A percentile compares a stretch with the other conserved stretches of the same genome.
Conservation (phyloP, 2,113 vertebrate genomes). For the Semnornis frantzii region DNA sequence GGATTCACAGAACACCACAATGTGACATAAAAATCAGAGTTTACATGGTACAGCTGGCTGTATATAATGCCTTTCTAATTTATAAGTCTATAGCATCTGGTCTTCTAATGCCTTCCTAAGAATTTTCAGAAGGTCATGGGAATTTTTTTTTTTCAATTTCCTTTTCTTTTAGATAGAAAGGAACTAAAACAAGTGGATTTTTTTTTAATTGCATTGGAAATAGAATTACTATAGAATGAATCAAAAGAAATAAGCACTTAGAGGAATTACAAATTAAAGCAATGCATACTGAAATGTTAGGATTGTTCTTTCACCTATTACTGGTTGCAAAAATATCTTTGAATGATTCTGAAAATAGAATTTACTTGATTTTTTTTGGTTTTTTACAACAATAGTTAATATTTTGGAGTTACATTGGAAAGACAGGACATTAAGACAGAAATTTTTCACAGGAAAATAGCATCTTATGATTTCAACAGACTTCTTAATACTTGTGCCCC, state of each 20-base stretch:
- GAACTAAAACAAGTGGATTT: background rate
- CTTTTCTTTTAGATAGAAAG: background rate
- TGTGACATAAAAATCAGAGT: constrained; percentile 71
- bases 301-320: background rate
- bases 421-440: background rate
- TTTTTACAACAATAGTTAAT: background rate
- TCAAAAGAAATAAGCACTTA: background rate
- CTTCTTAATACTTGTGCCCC: background rate
- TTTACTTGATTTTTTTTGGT: background rate
- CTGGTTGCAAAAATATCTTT: background rate
- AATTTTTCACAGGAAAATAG: background rate
- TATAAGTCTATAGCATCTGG: constrained; percentile 76
- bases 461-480: background rate
- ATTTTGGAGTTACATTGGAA: background rate
- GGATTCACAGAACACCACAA: constrained; percentile 39
- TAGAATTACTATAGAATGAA: background rate
- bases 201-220: background rate
- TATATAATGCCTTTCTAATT: constrained; percentile 59
- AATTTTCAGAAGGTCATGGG: constrained; percentile 33
- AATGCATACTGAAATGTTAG: background rate
- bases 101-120: constrained; percentile 38
- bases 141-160: background rate
- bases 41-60: constrained; percentile 76
- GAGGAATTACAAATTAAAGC: background rate
- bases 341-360: background rate